Percentiles rank a stretch among this genome's conserved stretches.
Conservation (phyloP, 2,888 invertebrate genomes). For the Drosophila atripex region DNA sequence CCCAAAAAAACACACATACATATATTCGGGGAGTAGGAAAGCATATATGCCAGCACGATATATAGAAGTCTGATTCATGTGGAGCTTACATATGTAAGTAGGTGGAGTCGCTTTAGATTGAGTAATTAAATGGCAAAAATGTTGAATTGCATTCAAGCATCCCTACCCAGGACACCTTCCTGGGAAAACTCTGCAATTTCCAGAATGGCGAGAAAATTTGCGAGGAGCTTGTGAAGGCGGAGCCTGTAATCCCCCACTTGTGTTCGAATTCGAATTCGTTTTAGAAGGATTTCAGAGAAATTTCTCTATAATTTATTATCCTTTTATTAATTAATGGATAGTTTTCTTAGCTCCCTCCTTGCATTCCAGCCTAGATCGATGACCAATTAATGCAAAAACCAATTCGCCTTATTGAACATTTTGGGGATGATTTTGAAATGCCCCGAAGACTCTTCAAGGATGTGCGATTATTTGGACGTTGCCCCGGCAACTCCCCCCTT, state of each 20-base stretch:
- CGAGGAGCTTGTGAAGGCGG: background rate
- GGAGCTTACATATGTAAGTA: conserved; percentile 41
- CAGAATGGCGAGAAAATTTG: background rate
- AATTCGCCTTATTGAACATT: background rate
- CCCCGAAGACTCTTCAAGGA: background rate
- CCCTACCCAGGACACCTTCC: background rate
- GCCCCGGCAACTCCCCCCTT: conserved; percentile 27
- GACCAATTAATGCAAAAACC: conserved; percentile 14
- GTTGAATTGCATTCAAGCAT: conserved; percentile 57
- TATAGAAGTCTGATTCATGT: background rate
- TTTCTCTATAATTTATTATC: background rate
- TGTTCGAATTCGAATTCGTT: too few relatives aligned
- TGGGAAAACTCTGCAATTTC: conserved; percentile 8
- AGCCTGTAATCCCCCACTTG: background rate
- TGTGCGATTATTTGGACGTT: conserved; percentile 27
- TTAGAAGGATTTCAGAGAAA: background rate
- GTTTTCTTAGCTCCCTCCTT: background rate
- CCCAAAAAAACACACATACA: background rate
- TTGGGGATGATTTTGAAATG: conserved; percentile 7
- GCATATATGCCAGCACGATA: conserved; percentile 4
- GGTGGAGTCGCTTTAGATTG: conserved; percentile 50
- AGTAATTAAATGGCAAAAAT: conserved; percentile 72
- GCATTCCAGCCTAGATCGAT: background rate
- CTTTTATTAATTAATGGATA: background rate
- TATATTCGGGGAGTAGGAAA: background rate